A percentile compares a stretch with the other conserved stretches of the same genome.
Conservation (phyloP, 2,888 invertebrate species). For the Suillia variegata region DNA sequence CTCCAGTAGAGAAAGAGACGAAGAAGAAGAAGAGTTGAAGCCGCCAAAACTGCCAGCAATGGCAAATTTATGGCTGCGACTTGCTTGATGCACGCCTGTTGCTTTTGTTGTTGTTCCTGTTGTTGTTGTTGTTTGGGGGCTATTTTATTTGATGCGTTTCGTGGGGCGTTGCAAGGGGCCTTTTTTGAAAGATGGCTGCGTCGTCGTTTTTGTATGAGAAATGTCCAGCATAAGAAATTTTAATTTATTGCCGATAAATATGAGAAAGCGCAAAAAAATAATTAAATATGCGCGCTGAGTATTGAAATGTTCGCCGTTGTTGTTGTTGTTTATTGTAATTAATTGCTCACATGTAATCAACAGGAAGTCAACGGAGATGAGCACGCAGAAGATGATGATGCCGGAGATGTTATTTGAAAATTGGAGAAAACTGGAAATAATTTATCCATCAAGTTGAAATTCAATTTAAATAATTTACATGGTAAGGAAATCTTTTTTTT, state of each 20-base stretch:
- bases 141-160: constrained; percentile 12
- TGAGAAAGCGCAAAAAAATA: constrained; percentile 13
- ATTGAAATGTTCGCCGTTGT: constrained; percentile 8
- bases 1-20: background rate
- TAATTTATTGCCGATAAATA: constrained; percentile 32
- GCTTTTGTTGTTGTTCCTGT: background rate
- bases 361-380: constrained; percentile 6
- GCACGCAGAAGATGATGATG: too few relatives aligned
- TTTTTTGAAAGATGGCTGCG: constrained; percentile 32
- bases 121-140: background rate
- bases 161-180: constrained; percentile 15
- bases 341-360: constrained; percentile 29
- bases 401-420: too few relatives aligned
- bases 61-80: constrained; percentile 33
- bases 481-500: too few relatives aligned
- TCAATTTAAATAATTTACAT: too few relatives aligned
- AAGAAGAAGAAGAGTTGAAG: constrained; percentile 7
- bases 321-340: constrained; percentile 21
- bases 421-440: too few relatives aligned
- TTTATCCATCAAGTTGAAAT: too few relatives aligned
- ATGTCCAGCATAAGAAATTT: constrained; percentile 28
- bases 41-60: constrained; percentile 28
- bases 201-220: constrained; percentile 17
- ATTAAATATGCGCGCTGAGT: constrained; percentile 9
- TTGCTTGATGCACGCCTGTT: constrained; percentile 27